These are phyloP conservation scores for Fissipunctia ypsillon DNA, from an alignment of 2,888 invertebrate species.

Conservation along the genomic window DNA sequence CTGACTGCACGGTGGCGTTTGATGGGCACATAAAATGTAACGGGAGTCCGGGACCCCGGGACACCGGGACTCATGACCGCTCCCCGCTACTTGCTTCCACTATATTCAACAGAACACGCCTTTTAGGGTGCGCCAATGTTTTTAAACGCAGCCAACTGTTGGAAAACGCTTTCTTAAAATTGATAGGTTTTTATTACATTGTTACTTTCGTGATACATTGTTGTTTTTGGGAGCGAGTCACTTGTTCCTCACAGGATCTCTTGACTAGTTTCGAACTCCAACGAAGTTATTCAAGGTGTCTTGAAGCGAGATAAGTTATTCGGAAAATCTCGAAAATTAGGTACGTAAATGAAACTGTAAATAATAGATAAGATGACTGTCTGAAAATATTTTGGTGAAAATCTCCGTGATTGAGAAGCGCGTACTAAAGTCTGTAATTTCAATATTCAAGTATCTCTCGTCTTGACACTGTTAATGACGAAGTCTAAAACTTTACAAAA, in stretches of 20 bases:
- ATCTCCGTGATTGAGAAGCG: slow-evolving; percentile 2
- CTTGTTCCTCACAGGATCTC: not conserved
- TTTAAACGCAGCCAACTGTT: slow-evolving; percentile 51
- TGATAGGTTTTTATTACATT: slow-evolving; percentile 42
- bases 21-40: slow-evolving; percentile 81
- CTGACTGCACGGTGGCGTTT: slow-evolving; percentile 79
- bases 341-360: no score
- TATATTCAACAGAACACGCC: slow-evolving; percentile 46
- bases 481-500: slow-evolving; percentile 34
- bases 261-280: no score
- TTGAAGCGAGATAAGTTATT: no score
- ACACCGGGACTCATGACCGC: slow-evolving; percentile 49
- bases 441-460: slow-evolving; percentile 38
- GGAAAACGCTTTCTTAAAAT: slow-evolving; percentile 28
- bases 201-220: not conserved
- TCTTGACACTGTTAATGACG: slow-evolving; percentile 33
- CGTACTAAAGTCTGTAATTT: slow-evolving; percentile 28
- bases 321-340: no score
- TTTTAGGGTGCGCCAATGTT: slow-evolving; percentile 54
- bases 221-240: not conserved
- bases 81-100: slow-evolving; percentile 55
- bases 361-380: not conserved
- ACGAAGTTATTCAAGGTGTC: no score
- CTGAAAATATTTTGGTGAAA: slow-evolving; percentile 22
- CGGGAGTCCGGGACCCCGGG: slow-evolving; percentile 64